Conservation (phyloP, 2,888 invertebrate species). For the Hyppa rectilinea region DNA sequence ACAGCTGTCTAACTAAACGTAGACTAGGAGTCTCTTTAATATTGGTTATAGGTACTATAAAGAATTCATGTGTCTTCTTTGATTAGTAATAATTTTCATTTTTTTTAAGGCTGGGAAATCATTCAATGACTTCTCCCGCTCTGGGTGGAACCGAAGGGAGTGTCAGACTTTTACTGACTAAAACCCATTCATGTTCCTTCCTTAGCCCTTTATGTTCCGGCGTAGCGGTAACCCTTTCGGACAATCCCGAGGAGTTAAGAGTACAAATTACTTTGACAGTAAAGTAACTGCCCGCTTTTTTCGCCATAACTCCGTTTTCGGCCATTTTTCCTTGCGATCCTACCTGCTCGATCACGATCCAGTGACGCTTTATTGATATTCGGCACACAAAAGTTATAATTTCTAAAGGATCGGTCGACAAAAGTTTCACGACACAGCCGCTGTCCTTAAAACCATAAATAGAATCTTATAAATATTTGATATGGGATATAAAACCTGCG, state of each 20-base stretch:
- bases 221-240: too few species aligned
- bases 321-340: background rate
- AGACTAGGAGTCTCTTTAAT: background rate
- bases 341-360: conserved; percentile 7
- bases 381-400: conserved; percentile 23
- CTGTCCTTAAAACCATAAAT: conserved; percentile 12
- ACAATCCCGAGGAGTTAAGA: too few species aligned
- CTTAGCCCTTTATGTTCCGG: too few species aligned
- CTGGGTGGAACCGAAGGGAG: too few species aligned
- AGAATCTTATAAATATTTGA: conserved; percentile 28
- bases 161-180: too few species aligned
- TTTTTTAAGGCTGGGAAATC: too few species aligned
- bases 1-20: conserved; percentile 45
- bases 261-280: too few species aligned
- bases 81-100: conserved; percentile 8
- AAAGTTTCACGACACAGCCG: background rate
- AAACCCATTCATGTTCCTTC: too few species aligned
- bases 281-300: background rate
- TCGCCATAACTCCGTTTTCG: background rate
- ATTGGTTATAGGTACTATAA: conserved; percentile 8
- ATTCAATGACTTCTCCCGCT: too few species aligned
- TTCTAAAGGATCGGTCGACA: conserved; percentile 4
- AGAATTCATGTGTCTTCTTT: background rate
- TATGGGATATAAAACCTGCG: conserved; percentile 8
- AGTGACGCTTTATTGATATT: conserved; percentile 29